Conservation (phyloP, 2,113 vertebrate genomes). For the Nyctibius bracteatus region DNA sequence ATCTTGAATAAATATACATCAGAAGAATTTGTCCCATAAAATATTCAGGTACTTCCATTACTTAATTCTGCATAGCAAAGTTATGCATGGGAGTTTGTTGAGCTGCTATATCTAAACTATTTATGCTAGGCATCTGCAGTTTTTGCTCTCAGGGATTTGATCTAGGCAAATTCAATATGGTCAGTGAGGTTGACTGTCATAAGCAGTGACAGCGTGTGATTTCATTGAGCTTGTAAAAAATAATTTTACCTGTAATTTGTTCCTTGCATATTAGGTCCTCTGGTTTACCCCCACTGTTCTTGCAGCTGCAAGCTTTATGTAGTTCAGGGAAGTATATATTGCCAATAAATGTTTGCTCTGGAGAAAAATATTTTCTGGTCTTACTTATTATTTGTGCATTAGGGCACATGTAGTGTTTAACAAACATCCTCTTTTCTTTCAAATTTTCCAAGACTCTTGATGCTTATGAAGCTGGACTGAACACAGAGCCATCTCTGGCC, state of each 20-base stretch:
- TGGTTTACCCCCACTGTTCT: neutral
- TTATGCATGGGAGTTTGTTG: neutral
- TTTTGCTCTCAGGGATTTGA: neutral
- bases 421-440: neutral
- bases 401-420: neutral
- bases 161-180: neutral
- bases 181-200: neutral
- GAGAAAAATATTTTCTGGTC: neutral
- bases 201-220: neutral
- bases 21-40: neutral
- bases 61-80: neutral
- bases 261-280: neutral
- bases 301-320: neutral
- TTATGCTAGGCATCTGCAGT: neutral
- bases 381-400: neutral
- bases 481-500: rapidly evolving
- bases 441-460: neutral
- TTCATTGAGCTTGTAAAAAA: neutral
- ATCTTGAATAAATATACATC: neutral
- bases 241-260: neutral
- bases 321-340: neutral
- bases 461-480: neutral
- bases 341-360: neutral
- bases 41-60: neutral
- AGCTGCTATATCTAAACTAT: neutral